Percentiles rank a stretch among this genome's conserved stretches.
These are phyloP conservation scores for Ryuthela nishihirai DNA, from an alignment of 2,888 invertebrate genomes.

Conservation along the genomic window DNA sequence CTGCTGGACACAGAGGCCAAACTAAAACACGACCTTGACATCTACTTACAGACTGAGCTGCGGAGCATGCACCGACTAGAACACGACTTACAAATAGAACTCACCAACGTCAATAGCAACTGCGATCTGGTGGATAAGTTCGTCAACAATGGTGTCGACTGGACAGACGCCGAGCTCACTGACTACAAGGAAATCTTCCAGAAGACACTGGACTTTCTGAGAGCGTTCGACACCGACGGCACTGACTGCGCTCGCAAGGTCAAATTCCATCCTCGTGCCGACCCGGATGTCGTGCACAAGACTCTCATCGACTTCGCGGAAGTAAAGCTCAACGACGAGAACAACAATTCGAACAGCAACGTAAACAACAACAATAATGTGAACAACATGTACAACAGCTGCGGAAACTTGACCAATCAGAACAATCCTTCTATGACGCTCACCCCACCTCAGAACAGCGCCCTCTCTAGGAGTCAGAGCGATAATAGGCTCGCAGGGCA, in stretches of 20 bases:
- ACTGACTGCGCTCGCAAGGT: constrained; percentile 69
- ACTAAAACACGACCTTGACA: constrained; percentile 63
- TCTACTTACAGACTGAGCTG: constrained; percentile 82
- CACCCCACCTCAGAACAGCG: constrained; percentile 48
- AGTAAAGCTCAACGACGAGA: constrained; percentile 68
- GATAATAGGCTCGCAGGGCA: constrained; percentile 86
- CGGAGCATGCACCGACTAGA: constrained; percentile 79
- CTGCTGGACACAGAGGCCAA: constrained; percentile 60
- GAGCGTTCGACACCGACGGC: constrained; percentile 88
- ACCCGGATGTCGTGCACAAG: constrained; percentile 83
- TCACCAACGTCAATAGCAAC: constrained; percentile 91
- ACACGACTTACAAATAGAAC: constrained; percentile 90
- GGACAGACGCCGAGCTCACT: constrained; percentile 52
- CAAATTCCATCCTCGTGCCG: constrained; percentile 80
- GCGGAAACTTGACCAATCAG: neutral
- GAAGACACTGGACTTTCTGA: constrained; percentile 90
- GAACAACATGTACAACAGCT: neutral
- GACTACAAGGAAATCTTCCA: constrained; percentile 94
- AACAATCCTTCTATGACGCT: constrained; percentile 22
- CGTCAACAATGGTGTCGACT: constrained; percentile 32
- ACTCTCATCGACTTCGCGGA: constrained; percentile 88
- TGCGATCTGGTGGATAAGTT: constrained; percentile 95
- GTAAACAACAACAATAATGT: constrained; percentile 2
- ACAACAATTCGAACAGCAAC: constrained; percentile 51
- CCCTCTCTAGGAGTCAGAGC: constrained; percentile 85